These are phyloP conservation scores for Hyperoodon ampullatus DNA, from an alignment of 2,113 vertebrate genomes.

Conservation along the genomic window DNA sequence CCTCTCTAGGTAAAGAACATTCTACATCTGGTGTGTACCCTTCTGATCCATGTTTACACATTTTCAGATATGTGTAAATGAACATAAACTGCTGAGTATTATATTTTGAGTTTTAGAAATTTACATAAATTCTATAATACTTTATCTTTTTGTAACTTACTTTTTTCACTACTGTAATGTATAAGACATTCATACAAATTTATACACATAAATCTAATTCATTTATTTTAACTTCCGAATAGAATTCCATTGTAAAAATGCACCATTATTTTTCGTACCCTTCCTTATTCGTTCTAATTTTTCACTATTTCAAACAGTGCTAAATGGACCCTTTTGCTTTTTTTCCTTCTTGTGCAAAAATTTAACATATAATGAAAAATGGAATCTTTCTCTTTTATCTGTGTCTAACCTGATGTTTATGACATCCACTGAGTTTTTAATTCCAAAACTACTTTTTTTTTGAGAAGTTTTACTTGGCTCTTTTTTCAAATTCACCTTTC, in stretches of 20 bases:
- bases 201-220: neutral
- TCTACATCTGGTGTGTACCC: neutral
- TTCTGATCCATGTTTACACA: neutral
- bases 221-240: conserved; percentile 51
- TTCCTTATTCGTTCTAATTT: neutral
- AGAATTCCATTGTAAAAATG: neutral
- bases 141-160: neutral
- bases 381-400: neutral
- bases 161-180: neutral
- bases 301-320: neutral
- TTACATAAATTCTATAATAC: neutral
- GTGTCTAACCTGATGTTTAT: neutral
- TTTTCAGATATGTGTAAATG: neutral
- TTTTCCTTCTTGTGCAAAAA: neutral
- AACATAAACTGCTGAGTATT: neutral
- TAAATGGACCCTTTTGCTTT: neutral
- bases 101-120: conserved; percentile 40
- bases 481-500: neutral
- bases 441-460: neutral
- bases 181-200: neutral
- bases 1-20: neutral
- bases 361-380: neutral
- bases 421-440: neutral
- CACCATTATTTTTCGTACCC: neutral
- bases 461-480: neutral